Evolutionary conservation across 2,888 invertebrate species (phyloP).

Genomic region (Aspidiotus destructor): DNA sequence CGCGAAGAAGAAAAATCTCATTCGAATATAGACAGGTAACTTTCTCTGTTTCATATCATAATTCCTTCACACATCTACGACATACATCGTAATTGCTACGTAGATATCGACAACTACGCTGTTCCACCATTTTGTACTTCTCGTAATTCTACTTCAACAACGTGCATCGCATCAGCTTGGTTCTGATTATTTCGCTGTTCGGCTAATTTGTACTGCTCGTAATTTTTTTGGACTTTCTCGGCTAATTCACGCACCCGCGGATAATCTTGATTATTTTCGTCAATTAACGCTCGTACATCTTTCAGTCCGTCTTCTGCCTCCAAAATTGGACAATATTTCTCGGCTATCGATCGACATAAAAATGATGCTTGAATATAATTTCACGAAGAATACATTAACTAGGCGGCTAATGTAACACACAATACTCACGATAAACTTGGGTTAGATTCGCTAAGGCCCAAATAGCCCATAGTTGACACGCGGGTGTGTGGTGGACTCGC

Average conservation of each 20-base stretch:
- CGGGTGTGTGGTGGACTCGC: constrained; percentile 71
- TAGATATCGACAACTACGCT: too few species aligned
- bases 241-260: constrained; percentile 17
- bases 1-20: too few species aligned
- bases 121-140: too few species aligned
- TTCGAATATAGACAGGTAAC: too few species aligned
- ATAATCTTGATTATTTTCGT: constrained; percentile 41
- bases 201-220: constrained; percentile 1
- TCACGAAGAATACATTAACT: neutral
- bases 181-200: neutral
- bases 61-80: too few species aligned
- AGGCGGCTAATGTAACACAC: neutral
- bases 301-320: constrained; percentile 74
- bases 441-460: constrained; percentile 97
- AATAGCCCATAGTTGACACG: constrained; percentile 92
- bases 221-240: constrained; percentile 7
- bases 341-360: constrained; percentile 49
- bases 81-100: too few species aligned
- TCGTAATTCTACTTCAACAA: neutral
- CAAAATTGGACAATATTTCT: constrained; percentile 83
- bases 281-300: constrained; percentile 57
- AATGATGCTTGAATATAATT: neutral
- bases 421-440: constrained; percentile 72
- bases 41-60: too few species aligned
- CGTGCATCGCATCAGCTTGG: neutral